Evolutionary conservation across 2,797 vertebrate species (phyloP).

Genomic region (Harpagifer antarcticus): DNA sequence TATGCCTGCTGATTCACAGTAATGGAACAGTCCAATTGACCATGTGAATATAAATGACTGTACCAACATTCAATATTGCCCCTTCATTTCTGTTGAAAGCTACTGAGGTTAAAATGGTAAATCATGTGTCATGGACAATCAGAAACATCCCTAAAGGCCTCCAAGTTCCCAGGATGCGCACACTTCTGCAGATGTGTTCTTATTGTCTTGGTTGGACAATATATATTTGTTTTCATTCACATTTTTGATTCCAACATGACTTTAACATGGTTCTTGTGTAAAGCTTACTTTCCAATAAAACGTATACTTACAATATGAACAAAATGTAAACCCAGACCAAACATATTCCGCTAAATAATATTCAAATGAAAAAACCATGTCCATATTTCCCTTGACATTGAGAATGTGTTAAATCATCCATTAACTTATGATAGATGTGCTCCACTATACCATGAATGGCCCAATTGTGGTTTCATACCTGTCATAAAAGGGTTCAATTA

Average conservation of each 20-base stretch:
- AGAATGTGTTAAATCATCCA: background rate
- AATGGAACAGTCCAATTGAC: conserved; percentile 61
- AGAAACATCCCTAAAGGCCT: conserved; percentile 15
- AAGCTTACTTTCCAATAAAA: background rate
- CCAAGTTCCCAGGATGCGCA: conserved; percentile 22
- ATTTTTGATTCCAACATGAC: background rate
- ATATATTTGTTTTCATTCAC: background rate
- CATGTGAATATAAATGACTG: conserved; percentile 51
- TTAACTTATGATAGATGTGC: background rate
- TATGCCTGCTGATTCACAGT: conserved; percentile 43
- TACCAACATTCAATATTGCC: conserved; percentile 35
- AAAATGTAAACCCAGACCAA: background rate
- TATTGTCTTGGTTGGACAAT: background rate
- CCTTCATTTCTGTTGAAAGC: conserved; percentile 49
- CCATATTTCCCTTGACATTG: background rate
- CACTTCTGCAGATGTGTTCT: conserved; percentile 12
- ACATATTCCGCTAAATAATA: background rate
- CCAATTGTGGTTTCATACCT: background rate
- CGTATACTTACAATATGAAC: background rate
- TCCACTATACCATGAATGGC: background rate
- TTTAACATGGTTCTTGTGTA: background rate
- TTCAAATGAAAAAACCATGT: background rate
- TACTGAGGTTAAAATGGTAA: conserved; percentile 32
- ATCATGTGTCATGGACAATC: conserved; percentile 48
- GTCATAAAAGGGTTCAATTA: background rate